These are phyloP conservation scores for Macrobrachium nipponense DNA, from an alignment of 1,140 invertebrate genomes.

Conservation along the genomic window DNA sequence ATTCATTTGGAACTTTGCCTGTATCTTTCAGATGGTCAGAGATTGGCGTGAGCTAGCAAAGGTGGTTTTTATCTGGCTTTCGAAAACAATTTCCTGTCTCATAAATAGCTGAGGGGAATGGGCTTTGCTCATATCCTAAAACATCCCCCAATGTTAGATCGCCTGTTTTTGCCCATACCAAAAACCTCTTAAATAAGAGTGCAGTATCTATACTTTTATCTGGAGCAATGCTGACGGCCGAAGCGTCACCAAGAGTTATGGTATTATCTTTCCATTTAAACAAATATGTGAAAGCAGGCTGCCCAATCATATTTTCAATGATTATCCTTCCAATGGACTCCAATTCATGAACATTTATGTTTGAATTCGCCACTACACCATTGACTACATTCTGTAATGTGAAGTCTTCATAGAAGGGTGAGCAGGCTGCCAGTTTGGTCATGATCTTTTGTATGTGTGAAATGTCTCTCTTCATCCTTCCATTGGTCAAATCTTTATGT, in stretches of 20 bases:
- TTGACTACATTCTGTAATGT: constrained; percentile 15
- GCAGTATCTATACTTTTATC: constrained; percentile 16
- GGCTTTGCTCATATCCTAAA: too few species aligned
- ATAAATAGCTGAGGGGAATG: too few species aligned
- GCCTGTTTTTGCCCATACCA: background rate
- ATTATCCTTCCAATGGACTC: too few species aligned
- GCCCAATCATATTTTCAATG: too few species aligned
- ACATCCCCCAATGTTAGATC: too few species aligned
- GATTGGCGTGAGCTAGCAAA: too few species aligned
- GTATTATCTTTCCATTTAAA: constrained; percentile 9
- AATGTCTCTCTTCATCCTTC: constrained; percentile 31
- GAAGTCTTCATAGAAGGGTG: constrained; percentile 8
- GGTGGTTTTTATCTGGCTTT: too few species aligned
- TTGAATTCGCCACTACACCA: constrained; percentile 4
- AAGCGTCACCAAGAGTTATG: constrained; percentile 14
- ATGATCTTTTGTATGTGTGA: constrained; percentile 4
- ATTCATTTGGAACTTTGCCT: too few species aligned
- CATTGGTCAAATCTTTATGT: constrained; percentile 8
- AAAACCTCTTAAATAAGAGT: constrained; percentile 1
- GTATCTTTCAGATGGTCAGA: too few species aligned
- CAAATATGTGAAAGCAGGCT: constrained; percentile 16
- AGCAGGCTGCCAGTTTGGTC: constrained; percentile 4
- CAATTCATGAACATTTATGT: constrained; percentile 3
- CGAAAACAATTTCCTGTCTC: too few species aligned
- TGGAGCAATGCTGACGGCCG: constrained; percentile 1